Conservation (phyloP, 2,113 vertebrate genomes). For the Apodemus sylvaticus region DNA sequence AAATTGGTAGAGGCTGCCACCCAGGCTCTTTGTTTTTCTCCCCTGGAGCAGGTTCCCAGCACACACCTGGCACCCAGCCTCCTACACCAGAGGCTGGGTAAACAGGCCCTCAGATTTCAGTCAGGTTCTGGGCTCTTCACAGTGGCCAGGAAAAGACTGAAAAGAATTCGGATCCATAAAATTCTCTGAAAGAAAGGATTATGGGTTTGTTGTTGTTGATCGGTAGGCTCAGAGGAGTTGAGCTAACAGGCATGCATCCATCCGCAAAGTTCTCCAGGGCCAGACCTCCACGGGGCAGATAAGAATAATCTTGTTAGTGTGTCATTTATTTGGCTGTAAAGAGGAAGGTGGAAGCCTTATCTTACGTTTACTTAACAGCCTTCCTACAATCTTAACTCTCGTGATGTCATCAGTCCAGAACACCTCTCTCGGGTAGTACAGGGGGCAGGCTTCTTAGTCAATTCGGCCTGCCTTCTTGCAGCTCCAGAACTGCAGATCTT, state of each 20-base stretch:
- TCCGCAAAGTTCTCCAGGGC: not conserved
- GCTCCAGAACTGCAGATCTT: not conserved
- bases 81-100: not conserved
- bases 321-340: slow-evolving; percentile 31
- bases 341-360: slow-evolving; percentile 52
- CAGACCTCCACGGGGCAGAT: slow-evolving; percentile 28
- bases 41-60: not conserved
- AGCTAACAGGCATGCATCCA: not conserved
- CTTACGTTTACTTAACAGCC: not conserved
- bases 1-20: not conserved
- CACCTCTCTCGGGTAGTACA: not conserved
- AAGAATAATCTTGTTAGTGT: slow-evolving; percentile 60
- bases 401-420: slow-evolving; percentile 32
- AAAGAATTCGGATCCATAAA: not conserved
- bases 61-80: not conserved
- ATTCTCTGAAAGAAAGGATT: not conserved
- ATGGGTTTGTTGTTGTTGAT: not conserved
- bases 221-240: not conserved
- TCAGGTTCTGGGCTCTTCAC: not conserved
- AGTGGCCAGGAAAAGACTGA: not conserved
- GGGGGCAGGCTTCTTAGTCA: not conserved
- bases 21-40: not conserved
- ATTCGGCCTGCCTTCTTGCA: not conserved
- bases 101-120: not conserved
- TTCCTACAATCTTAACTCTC: slow-evolving; percentile 11